phyloP scores from a whole-genome alignment of 1,140 invertebrate species.

The Apis mellifera region Amel_HAv3.1 CM009946.2:4952001-4952500 shows the following conservation, averaged over 20 bases:
- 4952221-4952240: neutral
- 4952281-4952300: constrained; percentile 13
- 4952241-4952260: constrained; percentile 7
- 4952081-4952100: constrained; percentile 41
- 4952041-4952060: constrained; percentile 9
- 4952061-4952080: neutral
- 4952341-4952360: constrained; percentile 20
- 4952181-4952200: constrained; percentile 11
- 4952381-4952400: constrained; percentile 1
- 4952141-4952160: constrained; percentile 9
- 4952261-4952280: constrained; percentile 12
- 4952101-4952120: constrained; percentile 37
- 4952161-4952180: neutral
- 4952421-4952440: constrained; percentile 34
- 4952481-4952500: constrained; percentile 6
- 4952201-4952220: neutral
- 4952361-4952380: constrained; percentile 21
- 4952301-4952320: constrained; percentile 25
- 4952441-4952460: constrained; percentile 42
- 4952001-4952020: constrained; percentile 34
- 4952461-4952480: constrained; percentile 3
- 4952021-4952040: constrained; percentile 6
- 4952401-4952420: constrained; percentile 17
- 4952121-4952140: neutral
- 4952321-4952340: constrained; percentile 29